These are phyloP conservation scores for Brachylomia viminalis DNA, from an alignment of 2,888 invertebrate genomes.

Conservation along the genomic window DNA sequence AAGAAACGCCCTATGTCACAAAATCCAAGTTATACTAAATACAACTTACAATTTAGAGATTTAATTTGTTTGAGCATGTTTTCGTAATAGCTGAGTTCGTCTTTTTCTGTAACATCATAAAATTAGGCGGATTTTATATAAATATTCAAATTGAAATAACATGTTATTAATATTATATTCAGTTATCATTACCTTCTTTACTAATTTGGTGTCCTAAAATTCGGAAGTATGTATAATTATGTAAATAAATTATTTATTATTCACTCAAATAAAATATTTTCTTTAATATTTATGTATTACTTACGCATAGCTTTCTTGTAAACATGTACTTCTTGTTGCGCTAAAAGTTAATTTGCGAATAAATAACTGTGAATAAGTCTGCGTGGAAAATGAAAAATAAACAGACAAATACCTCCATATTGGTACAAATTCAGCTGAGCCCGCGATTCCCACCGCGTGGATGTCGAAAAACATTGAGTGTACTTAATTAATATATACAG, in stretches of 20 bases:
- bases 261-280: not conserved
- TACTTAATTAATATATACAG: not conserved
- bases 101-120: slow-evolving; percentile 65
- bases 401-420: too few species aligned
- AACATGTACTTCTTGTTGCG: slow-evolving; percentile 49
- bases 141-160: too few species aligned
- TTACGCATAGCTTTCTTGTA: slow-evolving; percentile 65
- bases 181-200: slow-evolving; percentile 71
- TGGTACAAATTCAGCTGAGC: not conserved
- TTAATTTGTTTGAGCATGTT: slow-evolving; percentile 47
- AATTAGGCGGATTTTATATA: not conserved
- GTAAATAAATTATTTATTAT: not conserved
- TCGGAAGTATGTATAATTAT: slow-evolving; percentile 34
- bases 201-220: slow-evolving; percentile 70
- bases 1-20: too few species aligned
- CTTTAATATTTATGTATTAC: slow-evolving; percentile 37
- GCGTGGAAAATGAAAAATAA: not conserved
- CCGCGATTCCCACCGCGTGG: not conserved
- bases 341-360: slow-evolving; percentile 51
- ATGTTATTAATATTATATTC: not conserved
- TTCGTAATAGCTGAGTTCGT: slow-evolving; percentile 64
- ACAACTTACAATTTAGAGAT: slow-evolving; percentile 38
- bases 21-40: not conserved
- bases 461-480: not conserved
- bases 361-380: not conserved